Evolutionary conservation across 2,113 vertebrate species (phyloP).

Genomic region (Tapirus terrestris): DNA sequence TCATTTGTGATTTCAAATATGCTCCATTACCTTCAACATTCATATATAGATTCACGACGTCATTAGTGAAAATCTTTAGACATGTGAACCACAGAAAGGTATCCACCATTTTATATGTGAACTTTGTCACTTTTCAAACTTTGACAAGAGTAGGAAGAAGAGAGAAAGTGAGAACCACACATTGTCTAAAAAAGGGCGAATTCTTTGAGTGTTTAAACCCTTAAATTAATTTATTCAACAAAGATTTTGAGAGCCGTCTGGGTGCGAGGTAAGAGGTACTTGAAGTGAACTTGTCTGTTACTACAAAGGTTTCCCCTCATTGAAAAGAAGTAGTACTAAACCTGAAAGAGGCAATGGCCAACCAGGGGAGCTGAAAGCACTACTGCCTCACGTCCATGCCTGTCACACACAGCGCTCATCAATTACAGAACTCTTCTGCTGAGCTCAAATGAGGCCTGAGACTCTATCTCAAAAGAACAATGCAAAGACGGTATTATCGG

Average conservation of each 20-base stretch:
- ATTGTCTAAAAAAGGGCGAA: background rate
- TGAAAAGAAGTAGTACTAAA: background rate
- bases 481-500: background rate
- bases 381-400: rapidly evolving
- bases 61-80: background rate
- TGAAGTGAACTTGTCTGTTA: background rate
- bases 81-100: background rate
- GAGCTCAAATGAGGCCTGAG: background rate
- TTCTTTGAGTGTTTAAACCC: background rate
- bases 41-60: background rate
- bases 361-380: background rate
- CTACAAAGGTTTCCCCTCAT: background rate
- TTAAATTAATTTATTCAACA: background rate
- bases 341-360: background rate
- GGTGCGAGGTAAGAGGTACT: background rate
- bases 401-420: background rate
- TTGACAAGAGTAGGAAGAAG: background rate
- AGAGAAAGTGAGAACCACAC: background rate
- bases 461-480: background rate
- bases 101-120: background rate
- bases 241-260: background rate
- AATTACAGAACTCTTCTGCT: background rate
- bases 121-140: background rate
- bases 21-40: background rate
- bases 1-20: background rate